Evolutionary conservation across 2,888 invertebrate genomes (phyloP), one percentile per base, ranked within the genome.

Genomic region (Hyles lineata): DNA sequence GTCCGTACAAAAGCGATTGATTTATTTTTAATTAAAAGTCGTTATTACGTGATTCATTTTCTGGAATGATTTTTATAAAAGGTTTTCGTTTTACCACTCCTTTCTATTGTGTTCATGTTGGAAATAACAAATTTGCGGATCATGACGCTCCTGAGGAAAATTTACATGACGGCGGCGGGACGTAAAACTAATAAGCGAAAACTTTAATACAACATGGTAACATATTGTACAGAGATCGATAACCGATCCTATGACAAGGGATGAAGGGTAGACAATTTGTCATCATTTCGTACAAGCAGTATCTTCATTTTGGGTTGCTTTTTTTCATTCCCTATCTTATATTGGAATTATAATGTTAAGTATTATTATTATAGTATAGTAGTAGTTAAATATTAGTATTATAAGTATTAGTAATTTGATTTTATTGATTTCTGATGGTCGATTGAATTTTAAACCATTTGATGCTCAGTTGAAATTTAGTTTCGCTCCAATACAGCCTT

Each of bases 11-110:
- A 35, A 23, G 7, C 67, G 23, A 50, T 50, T 67, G 43, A 50
- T 67, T 50, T 50, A 67, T 17, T 67, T 67, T 50, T 50, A 23
- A 50, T 50, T 50, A 67, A 67, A 67, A 63, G 2, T 43, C 9
- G 63, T 21, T 62, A 21, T 7, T 23, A 5, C 23, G 50, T 67
- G 17, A 23, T 67, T 15, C 23, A 67, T 67, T 50, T 67, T 50
- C 21, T 35, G n/a, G n/a, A 9, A 67, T 17, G 43, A 50, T 25
- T 21, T 43, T 23, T 4, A 1, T 55, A 6, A n/a, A 55, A 55
- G 19, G 52, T 52, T 5, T 17, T 55, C 6, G 19, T 60, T 15
- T 60, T 23, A 60, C 15, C 17, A 29, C 23, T 17, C 4, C 9
- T 19, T 55, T 55, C 0, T 55, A 1, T 55, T n/a, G 5, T 55